Evolutionary conservation across 2,113 vertebrate genomes (phyloP).

Genomic region (Menura novaehollandiae): DNA sequence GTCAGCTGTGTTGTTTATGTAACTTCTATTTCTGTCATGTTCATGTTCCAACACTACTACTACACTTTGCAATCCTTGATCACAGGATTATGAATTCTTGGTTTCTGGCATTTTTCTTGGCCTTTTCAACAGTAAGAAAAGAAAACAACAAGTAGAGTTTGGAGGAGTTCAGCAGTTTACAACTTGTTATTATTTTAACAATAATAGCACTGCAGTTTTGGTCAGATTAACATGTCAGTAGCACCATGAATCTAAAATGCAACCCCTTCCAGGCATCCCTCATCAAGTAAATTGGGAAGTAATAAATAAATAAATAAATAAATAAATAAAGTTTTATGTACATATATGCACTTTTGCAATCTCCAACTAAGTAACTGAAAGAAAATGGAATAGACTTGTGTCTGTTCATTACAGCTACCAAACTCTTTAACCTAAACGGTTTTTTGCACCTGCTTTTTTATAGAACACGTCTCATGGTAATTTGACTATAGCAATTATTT

Average conservation of each 20-base stretch:
- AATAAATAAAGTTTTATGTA: not conserved
- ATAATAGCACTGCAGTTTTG: not conserved
- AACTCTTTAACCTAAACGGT: not conserved
- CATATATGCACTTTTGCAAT: not conserved
- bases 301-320: not conserved
- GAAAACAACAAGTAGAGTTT: not conserved
- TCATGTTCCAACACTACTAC: constrained; percentile 3
- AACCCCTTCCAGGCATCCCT: not conserved
- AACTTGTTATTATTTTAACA: constrained; percentile 1
- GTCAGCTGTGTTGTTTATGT: constrained; percentile 10
- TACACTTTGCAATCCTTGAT: constrained; percentile 21
- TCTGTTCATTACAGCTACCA: not conserved
- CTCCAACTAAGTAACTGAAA: not conserved
- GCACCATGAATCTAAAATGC: not conserved
- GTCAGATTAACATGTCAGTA: constrained; percentile 3
- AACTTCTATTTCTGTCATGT: constrained; percentile 48
- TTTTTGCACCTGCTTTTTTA: not conserved
- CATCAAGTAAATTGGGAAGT: not conserved
- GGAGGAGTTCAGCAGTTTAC: not conserved
- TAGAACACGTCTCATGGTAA: not conserved
- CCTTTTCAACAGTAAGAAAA: constrained; percentile 1
- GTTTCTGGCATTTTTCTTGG: constrained; percentile 37
- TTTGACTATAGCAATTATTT: not conserved
- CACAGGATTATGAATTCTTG: constrained; percentile 20
- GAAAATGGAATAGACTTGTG: not conserved